Evolutionary conservation across 2,888 invertebrate genomes (phyloP), one percentile per base, ranked within the genome.

Genomic region (Nematopogon swammerdamellus): DNA sequence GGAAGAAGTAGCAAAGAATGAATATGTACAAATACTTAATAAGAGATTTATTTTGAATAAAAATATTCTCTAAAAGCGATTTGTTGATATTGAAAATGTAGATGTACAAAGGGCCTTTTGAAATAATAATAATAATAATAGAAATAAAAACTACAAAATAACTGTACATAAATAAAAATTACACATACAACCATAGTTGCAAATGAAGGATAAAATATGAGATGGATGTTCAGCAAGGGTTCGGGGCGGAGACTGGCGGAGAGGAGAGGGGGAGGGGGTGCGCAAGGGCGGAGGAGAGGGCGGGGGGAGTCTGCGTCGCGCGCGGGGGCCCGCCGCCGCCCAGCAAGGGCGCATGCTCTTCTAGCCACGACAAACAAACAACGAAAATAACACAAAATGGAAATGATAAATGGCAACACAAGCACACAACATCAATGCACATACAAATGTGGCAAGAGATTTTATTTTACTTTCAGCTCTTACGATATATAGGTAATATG

Each of bases 341-440:
- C 57, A 76, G 76, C 67, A 75, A 61, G 61, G 76, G 76, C 59
- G 72, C 72, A 65, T 68, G 72, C 60, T 74, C 77, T 44, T 44
- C 44, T 18, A 44, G 44, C 44, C 18, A 44, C 44, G 19, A 44
- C 44, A 19, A 47, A 48, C 47, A 48, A 19, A 48, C 36, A 49
- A 49, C 44, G 25, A 44, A 49, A 49, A 51, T 46, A 51, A 47
- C 48, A 47, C 45, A 51, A 51, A 25, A 49, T 42, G 43, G 44
- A 36, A 36, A 36, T 14, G 36, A 18, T 18, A 43, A 42, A 44
- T 46, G 45, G n/a, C 20, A n/a, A 44, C 61, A 62, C 58, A 54
- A 57, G 55, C 61, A 60, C 58, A 58, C 60, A 59, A 60, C 59
- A 59, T 59, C 49, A 45, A 49, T 45, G 49, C 49, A 49, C 45